Base-by-base conservation (phyloP, 1,140 invertebrate genomes). In the Aphaenogaster floridana region DNA sequence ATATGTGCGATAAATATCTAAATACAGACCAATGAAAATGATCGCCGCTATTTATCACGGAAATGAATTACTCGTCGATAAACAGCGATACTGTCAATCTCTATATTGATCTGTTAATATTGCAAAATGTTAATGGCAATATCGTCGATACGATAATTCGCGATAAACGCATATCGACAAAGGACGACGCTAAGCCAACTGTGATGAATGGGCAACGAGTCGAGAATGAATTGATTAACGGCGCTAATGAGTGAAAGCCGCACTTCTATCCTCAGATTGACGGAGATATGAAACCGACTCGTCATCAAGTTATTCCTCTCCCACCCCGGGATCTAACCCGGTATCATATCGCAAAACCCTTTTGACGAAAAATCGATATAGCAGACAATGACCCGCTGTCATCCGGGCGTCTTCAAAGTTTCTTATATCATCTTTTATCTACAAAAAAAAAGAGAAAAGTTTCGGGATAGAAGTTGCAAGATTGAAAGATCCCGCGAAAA, bases 141-240 rank as follows among this genome's bases (percentile, higher is more conserved):
- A 61, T 61, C 42, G 42, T 11, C 15, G 80, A 74, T 69, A 42
- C 36, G 13, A 68, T 61, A 48, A 84, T 84, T 76, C 42, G 13
- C 42, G 80, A 59, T 48, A 34, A 74, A 61, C 28, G 63, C 50
- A 61, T 15, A 8, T 36, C 68, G 28, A 72, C 28, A 83, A 48
- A 83, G 42, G 4, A 72, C 6, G 28, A n/a, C 13, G 54, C 3
- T 63, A 74, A 83, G 42, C 42, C 54, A 28, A 61, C 45, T 84
- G 42, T 74, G 52, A 74, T 74, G 69, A 61, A 74, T 61, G 45
- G 13, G n/a, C 34, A 83, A 74, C 54, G 80, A 71, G 15, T 69
- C 50, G 66, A 74, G 80, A 84, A 50, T 74, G 54, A 83, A 48
- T 83, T 68, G 80, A 74, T 83, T 83, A 83, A 74, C 13, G 42